Conservation (phyloP, 37 sponge, comb jelly and placozoan genomes). For the Trichoplax adhaerens region DNA sequence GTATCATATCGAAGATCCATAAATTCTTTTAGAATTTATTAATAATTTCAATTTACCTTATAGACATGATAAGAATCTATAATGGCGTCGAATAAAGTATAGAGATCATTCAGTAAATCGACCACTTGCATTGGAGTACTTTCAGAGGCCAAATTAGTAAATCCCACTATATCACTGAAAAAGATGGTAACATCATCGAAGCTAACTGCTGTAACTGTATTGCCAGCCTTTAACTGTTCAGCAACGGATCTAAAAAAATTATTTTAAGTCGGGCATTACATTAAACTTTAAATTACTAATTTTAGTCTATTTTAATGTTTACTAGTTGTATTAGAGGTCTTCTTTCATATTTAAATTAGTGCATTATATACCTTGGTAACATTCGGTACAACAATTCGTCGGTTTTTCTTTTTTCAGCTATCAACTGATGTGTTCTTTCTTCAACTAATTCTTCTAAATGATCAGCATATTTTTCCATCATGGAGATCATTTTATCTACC, state of each 20-base stretch:
- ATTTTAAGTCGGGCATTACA: neutral
- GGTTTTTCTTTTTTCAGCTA: slow-evolving; percentile 14
- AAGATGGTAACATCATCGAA: slow-evolving; percentile 20
- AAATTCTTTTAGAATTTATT: too few species aligned
- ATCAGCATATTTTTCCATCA: slow-evolving; percentile 22
- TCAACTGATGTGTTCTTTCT: slow-evolving; percentile 15
- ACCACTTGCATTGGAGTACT: slow-evolving; percentile 18
- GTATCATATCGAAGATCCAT: too few species aligned
- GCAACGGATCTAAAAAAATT: slow-evolving; percentile 14
- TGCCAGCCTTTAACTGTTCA: slow-evolving; percentile 15
- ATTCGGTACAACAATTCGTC: slow-evolving; percentile 14
- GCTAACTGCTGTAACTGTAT: slow-evolving; percentile 9
- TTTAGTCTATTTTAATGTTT: too few species aligned
- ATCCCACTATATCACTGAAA: slow-evolving; percentile 18
- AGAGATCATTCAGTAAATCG: slow-evolving; percentile 14
- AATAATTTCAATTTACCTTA: neutral
- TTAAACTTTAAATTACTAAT: neutral
- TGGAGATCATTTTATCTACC: slow-evolving; percentile 15
- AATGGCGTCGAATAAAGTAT: slow-evolving; percentile 12
- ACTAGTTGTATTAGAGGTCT: too few species aligned
- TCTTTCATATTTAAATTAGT: too few species aligned
- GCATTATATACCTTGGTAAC: slow-evolving; percentile 11
- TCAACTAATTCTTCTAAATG: slow-evolving; percentile 15
- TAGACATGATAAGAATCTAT: slow-evolving; percentile 18
- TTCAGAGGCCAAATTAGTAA: slow-evolving; percentile 14